Evolutionary conservation across 2,888 invertebrate genomes (phyloP).

Genomic region (Drosophila subsilvestris): DNA sequence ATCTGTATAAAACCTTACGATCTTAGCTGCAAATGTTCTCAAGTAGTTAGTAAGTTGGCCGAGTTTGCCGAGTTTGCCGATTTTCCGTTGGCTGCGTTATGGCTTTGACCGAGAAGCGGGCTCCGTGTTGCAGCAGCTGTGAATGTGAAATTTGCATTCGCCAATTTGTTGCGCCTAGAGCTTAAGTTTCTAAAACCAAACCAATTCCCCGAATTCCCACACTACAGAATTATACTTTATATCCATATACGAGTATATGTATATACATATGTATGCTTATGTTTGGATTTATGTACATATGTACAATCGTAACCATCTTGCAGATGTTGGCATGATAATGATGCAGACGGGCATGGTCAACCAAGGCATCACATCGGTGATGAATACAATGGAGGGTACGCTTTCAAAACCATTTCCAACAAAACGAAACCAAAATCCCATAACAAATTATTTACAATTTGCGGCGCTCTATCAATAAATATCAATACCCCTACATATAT

Average conservation of each 20-base stretch:
- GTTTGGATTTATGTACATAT: too few relatives aligned
- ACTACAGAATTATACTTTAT: conserved; percentile 8
- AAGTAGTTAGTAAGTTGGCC: conserved; percentile 76
- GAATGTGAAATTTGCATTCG: conserved; percentile 23
- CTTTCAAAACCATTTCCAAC: conserved; percentile 56
- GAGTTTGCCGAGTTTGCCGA: conserved; percentile 53
- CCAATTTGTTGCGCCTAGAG: conserved; percentile 40
- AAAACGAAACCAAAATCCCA: conserved; percentile 26
- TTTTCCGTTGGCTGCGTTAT: conserved; percentile 64
- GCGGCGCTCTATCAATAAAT: conserved; percentile 39
- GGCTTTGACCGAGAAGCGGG: conserved; percentile 53
- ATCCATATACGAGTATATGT: conserved; percentile 9
- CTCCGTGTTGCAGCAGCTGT: conserved; percentile 38
- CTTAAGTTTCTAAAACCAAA: conserved; percentile 47
- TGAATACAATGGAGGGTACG: conserved; percentile 91
- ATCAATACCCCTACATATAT: conserved; percentile 26
- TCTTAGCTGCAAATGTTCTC: conserved; percentile 67
- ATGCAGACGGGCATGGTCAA: conserved; percentile 98
- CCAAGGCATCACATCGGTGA: conserved; percentile 91
- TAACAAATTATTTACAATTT: conserved; percentile 38
- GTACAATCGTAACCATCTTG: conserved; percentile 78
- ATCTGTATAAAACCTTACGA: conserved; percentile 40
- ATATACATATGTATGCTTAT: too few relatives aligned
- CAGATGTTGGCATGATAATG: conserved; percentile 99
- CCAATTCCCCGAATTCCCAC: conserved; percentile 27